Evolutionary conservation across 2,888 invertebrate species (phyloP).

Genomic region (Eumacrocentrus americanus): DNA sequence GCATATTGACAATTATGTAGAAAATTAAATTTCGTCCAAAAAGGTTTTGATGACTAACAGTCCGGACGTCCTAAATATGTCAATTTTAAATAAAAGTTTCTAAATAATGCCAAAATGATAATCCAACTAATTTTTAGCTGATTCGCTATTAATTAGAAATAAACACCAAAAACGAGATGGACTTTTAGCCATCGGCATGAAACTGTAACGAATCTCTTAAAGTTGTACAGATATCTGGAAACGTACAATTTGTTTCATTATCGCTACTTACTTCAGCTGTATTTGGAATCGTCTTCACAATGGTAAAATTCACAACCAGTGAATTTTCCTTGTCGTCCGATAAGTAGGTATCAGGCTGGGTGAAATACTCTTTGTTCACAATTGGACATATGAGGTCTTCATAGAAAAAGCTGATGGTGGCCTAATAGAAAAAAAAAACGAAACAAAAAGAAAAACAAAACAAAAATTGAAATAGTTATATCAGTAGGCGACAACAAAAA

Average conservation of each 20-base stretch:
- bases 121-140: too few species aligned
- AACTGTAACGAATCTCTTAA: neutral
- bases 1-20: too few species aligned
- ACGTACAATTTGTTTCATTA: neutral
- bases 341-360: slow-evolving; percentile 14
- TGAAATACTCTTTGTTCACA: slow-evolving; percentile 25
- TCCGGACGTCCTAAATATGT: too few species aligned
- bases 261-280: slow-evolving; percentile 18
- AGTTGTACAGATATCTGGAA: neutral
- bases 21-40: too few species aligned
- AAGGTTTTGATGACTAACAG: too few species aligned
- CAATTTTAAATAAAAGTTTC: too few species aligned
- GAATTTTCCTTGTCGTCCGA: slow-evolving; percentile 20
- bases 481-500: neutral
- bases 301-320: slow-evolving; percentile 19
- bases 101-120: too few species aligned
- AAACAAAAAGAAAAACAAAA: neutral
- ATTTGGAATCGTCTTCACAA: slow-evolving; percentile 19
- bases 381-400: slow-evolving; percentile 20
- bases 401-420: slow-evolving; percentile 15
- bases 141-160: too few species aligned
- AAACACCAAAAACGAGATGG: too few species aligned
- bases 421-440: slow-evolving; percentile 24
- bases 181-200: neutral
- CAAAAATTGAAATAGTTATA: too few species aligned